Conservation (phyloP, 2,888 invertebrate species). For the Lithophane leautieri region DNA sequence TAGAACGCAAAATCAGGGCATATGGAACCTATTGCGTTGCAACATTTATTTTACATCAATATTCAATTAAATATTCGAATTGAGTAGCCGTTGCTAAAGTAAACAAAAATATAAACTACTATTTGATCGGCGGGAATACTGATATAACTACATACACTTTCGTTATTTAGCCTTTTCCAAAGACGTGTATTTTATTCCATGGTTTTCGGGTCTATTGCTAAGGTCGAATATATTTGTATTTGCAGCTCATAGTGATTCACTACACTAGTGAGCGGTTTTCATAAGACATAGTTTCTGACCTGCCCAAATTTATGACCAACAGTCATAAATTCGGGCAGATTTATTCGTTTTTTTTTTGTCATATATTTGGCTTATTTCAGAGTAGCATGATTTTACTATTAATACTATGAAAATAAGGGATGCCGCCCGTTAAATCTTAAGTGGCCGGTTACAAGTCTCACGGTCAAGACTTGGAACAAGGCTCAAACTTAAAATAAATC, state of each 20-base stretch:
- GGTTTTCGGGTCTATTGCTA: background rate
- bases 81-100: constrained; percentile 36
- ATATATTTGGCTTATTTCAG: too few species aligned
- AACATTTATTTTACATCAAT: constrained; percentile 55
- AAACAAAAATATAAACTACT: constrained; percentile 48
- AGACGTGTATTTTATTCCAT: constrained; percentile 8
- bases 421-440: too few species aligned
- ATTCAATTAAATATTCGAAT: constrained; percentile 55
- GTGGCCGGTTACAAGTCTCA: too few species aligned
- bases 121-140: constrained; percentile 14
- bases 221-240: constrained; percentile 9
- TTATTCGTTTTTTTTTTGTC: too few species aligned
- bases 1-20: constrained; percentile 46
- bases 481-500: background rate
- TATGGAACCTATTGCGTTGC: constrained; percentile 22
- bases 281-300: background rate
- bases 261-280: background rate
- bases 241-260: background rate
- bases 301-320: background rate
- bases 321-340: too few species aligned
- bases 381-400: too few species aligned
- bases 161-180: constrained; percentile 11
- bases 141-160: constrained; percentile 21
- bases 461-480: background rate
- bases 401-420: background rate